Base-by-base conservation (phyloP, 2,113 vertebrate genomes). In the rabbit (Oryctolagus cuniculus) region DNA sequence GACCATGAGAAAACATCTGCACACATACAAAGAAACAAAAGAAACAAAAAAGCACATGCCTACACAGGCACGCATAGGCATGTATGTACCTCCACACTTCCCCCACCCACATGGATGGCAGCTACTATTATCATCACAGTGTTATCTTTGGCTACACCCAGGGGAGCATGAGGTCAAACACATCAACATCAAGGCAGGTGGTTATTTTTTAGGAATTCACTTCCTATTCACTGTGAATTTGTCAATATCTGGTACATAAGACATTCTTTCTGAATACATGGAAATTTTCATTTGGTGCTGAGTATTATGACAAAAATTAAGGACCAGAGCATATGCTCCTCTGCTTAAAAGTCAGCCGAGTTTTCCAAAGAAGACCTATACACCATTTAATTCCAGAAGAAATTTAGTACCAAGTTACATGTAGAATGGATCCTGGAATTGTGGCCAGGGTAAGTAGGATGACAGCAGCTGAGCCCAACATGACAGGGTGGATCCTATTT, bases 261-360 rank as follows among this genome's bases (percentile, higher is more conserved):
- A 94, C 93, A 73, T 67, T 79, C 34, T 67, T 94, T 70, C 53
- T 69, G 36, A 58, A 79, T 27, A 70, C 0, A 12, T 13, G 17
- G 67, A 66, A 25, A 2, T 70, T 81, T 93, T 72, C 19, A 75
- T 82, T 92, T 78, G 29, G 67, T 51, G 69, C 83, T 92, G 89
- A 79, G 90, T 58, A 31, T 79, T 27, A 36, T 66, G 24, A 94
- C 74, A 74, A 91, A 58, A 95, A 86, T 67, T 36, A 81, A 15
- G 17, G 38, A 73, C 36, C 49, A 61, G 44, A 75, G 22, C 2
- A 24, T 10, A 67, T 58, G 49, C 72, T 63, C 49, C 36, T 77
- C 69, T 82, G 6, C 73, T 85, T 85, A 88, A 72, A 36, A 55
- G 7, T 10, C 67, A 53, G 29, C 0, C 38, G 21, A 34, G 22